Evolutionary conservation across 2,888 invertebrate genomes (phyloP), one percentile per base, ranked within the genome.

Genomic region (Lithosia quadra): DNA sequence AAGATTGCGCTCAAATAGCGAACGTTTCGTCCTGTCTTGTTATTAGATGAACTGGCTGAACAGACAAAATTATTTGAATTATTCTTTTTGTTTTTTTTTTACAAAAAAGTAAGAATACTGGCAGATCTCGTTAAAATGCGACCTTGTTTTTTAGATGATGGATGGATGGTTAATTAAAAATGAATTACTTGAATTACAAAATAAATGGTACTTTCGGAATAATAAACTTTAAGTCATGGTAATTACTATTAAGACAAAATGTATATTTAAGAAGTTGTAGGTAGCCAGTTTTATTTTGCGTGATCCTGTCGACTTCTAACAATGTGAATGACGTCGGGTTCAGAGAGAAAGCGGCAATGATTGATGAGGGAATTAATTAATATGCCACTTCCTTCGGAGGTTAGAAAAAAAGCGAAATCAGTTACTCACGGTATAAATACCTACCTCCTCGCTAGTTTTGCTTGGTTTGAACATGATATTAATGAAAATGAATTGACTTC

Each of bases 1-100:
- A 93, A 93, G 94, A 95, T 94, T 94, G 94, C 91, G 82, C 89
- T 89, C 88, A 88, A 92, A 93, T 89, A 92, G 91, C 86, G 82
- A 88, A 86, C 86, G 83, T 81, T 88, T 82, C 84, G 74, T 75
- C 76, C 80, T 79, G 79, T 83, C 86, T 78, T 80, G 79, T 82
- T 83, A 86, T 80, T 79, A 79, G 75, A 76, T 72, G 73, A 75
- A 69, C 63, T 66, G 69, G 68, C 72, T 63, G 76, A 78, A 65
- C 73, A 71, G 76, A 74, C 69, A 68, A 74, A 77, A 73, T 71
- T 69, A 59, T 70, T 75, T 63, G 53, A 53, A 28, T 62, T 61
- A 56, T 65, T 62, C 57, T 15, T 43, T 69, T 69, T 57, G 58
- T 58, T 58, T 43, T 15, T 59, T 59, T 56, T 57, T 63, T 55